phyloP scores from a whole-genome alignment of 1,140 invertebrate genomes.

The Ylistrum balloti region DNA sequence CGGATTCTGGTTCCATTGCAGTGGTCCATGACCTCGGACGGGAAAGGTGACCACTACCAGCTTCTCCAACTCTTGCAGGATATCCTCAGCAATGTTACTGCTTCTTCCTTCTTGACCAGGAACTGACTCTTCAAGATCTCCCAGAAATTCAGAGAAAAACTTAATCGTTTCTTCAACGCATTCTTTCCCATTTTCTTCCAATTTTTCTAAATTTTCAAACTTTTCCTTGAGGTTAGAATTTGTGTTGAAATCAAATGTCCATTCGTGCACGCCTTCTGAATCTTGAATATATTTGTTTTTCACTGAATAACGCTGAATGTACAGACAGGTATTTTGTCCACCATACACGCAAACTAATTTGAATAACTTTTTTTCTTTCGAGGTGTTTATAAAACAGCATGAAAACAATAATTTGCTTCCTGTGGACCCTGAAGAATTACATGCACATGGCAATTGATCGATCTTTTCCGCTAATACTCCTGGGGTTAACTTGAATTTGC shows the following conservation, averaged over 20 bases:
- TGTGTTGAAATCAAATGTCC: not conserved
- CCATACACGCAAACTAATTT: not conserved
- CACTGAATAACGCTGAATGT: not conserved
- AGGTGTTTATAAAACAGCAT: not conserved
- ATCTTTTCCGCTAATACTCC: not conserved
- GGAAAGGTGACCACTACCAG: not conserved
- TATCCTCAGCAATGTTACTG: not conserved
- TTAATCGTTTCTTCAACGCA: not conserved
- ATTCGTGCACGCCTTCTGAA: not conserved
- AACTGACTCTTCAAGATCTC: not conserved
- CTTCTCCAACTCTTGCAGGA: not conserved
- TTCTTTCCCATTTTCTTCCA: not conserved
- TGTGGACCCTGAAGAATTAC: not conserved
- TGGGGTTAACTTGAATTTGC: conserved; percentile 36
- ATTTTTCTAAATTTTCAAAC: not conserved
- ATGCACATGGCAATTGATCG: too few species aligned
- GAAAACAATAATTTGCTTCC: not conserved
- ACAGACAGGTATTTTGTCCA: not conserved
- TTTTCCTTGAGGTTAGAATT: not conserved
- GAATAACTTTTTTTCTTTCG: not conserved
- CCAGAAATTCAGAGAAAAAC: too few species aligned
- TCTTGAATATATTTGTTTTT: not conserved
- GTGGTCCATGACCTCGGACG: not conserved
- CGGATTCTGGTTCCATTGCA: not conserved
- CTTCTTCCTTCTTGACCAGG: not conserved